Percentiles rank a stretch among this genome's conserved stretches.
These are phyloP conservation scores for Electrona antarctica DNA, from an alignment of 2,113 vertebrate species.

Conservation along the genomic window DNA sequence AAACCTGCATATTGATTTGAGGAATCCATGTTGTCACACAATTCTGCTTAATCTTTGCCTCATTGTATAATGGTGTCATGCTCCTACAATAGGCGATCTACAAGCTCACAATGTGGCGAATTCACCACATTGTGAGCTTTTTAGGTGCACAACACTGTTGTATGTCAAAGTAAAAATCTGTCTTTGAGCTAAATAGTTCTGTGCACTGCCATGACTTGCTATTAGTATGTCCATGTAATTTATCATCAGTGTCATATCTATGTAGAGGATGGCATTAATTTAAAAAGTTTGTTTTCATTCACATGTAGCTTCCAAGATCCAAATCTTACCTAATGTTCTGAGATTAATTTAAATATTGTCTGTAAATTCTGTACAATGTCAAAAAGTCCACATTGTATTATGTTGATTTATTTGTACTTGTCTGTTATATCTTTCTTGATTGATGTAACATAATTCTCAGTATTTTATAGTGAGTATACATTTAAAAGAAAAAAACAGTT, in stretches of 20 bases:
- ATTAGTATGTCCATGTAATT: slow-evolving; percentile 39
- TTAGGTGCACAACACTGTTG: too few species aligned
- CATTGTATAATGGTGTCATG: too few species aligned
- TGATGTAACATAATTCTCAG: slow-evolving; percentile 74
- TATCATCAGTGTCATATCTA: slow-evolving; percentile 30
- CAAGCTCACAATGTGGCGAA: too few species aligned
- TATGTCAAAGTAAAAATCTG: too few species aligned
- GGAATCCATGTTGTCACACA: slow-evolving; percentile 43
- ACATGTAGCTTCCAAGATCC: slow-evolving; percentile 64
- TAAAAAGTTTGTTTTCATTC: slow-evolving; percentile 37
- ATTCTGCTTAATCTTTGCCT: background rate
- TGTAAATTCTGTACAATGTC: slow-evolving; percentile 69
- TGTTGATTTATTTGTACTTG: slow-evolving; percentile 65
- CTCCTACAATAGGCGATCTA: too few species aligned
- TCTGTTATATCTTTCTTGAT: slow-evolving; percentile 61
- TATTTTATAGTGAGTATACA: slow-evolving; percentile 72
- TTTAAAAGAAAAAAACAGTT: slow-evolving; percentile 52
- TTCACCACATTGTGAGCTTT: too few species aligned
- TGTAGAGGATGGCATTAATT: slow-evolving; percentile 45
- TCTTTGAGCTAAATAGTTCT: slow-evolving; percentile 51
- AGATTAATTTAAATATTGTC: slow-evolving; percentile 68
- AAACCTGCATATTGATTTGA: slow-evolving; percentile 43
- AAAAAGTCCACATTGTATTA: slow-evolving; percentile 66
- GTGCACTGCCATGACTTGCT: slow-evolving; percentile 67
- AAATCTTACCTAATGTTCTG: slow-evolving; percentile 63